A percentile compares a stretch with the other conserved stretches of the same genome.
Evolutionary conservation across 37 sponge, comb jelly and placozoan species (phyloP).

Genomic region (Spongilla lacustris): DNA sequence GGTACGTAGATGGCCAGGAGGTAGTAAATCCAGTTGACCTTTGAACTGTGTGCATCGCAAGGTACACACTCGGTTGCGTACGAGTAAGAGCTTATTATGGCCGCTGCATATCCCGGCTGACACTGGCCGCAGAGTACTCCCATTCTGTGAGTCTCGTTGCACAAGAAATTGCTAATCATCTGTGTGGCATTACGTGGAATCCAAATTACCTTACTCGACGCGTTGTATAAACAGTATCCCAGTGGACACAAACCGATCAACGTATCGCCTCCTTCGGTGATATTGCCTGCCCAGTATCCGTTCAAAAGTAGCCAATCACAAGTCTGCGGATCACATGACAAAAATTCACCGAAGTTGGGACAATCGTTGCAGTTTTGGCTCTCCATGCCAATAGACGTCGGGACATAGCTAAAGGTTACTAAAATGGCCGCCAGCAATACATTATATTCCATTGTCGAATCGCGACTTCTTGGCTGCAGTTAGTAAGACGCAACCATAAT

Average conservation of each 20-base stretch:
- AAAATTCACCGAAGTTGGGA: neutral
- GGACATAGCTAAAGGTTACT: too few relatives aligned
- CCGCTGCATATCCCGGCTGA: constrained; percentile 14
- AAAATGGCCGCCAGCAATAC: too few relatives aligned
- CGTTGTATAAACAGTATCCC: constrained; percentile 10
- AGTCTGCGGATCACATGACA: neutral
- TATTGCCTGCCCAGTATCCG: constrained; percentile 32
- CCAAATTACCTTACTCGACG: neutral
- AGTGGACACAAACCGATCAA: constrained; percentile 2
- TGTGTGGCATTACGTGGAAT: neutral
- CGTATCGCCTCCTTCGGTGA: neutral
- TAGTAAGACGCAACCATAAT: too few relatives aligned
- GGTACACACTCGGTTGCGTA: constrained; percentile 17
- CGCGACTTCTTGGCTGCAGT: too few relatives aligned
- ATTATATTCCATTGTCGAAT: too few relatives aligned
- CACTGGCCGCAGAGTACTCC: constrained; percentile 56
- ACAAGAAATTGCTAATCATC: neutral
- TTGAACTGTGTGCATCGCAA: neutral
- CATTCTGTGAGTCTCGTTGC: constrained; percentile 11
- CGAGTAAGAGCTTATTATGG: neutral
- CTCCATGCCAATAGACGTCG: too few relatives aligned
- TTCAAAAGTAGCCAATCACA: neutral
- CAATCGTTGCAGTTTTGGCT: neutral
- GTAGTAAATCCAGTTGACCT: neutral
- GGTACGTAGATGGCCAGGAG: neutral